These are phyloP conservation scores for Sebastes ruberrimus DNA, from an alignment of 2,797 vertebrate species.

Conservation along the genomic window DNA sequence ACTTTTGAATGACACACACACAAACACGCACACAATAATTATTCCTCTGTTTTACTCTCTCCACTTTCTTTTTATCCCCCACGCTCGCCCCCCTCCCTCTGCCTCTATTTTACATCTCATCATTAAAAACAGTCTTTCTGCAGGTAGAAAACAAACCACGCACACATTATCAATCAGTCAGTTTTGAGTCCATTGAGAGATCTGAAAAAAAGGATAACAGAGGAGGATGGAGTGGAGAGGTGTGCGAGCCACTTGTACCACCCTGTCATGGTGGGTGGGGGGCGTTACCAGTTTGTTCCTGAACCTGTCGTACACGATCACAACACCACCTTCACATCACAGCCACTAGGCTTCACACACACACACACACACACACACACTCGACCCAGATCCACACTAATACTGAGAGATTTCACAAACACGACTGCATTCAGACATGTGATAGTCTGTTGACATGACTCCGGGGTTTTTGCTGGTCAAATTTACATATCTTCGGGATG, in stretches of 20 bases:
- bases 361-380: slow-evolving; percentile 6
- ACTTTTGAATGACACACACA: slow-evolving; percentile 54
- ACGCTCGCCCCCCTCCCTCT: background rate
- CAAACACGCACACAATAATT: slow-evolving; percentile 43
- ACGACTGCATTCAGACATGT: slow-evolving; percentile 37
- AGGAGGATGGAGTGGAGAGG: background rate
- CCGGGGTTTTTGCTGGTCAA: slow-evolving; percentile 10
- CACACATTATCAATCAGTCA: slow-evolving; percentile 20
- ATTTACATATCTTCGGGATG: background rate
- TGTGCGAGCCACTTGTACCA: slow-evolving; percentile 8
- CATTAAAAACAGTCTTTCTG: slow-evolving; percentile 53
- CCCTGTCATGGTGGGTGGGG: background rate
- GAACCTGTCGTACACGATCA: slow-evolving; percentile 49
- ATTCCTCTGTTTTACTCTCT: slow-evolving; percentile 39
- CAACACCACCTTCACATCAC: slow-evolving; percentile 37
- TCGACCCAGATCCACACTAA: slow-evolving; percentile 50
- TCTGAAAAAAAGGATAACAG: background rate
- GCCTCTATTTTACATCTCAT: slow-evolving; percentile 39
- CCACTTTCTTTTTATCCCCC: slow-evolving; percentile 28
- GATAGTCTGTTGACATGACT: slow-evolving; percentile 55
- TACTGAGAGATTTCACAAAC: slow-evolving; percentile 45
- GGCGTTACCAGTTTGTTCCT: slow-evolving; percentile 22
- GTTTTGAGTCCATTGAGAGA: background rate
- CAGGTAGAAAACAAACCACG: slow-evolving; percentile 30
- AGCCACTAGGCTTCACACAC: slow-evolving; percentile 28